phyloP scores from a whole-genome alignment of 2,797 vertebrate genomes.

The Onychomys torridus region DNA sequence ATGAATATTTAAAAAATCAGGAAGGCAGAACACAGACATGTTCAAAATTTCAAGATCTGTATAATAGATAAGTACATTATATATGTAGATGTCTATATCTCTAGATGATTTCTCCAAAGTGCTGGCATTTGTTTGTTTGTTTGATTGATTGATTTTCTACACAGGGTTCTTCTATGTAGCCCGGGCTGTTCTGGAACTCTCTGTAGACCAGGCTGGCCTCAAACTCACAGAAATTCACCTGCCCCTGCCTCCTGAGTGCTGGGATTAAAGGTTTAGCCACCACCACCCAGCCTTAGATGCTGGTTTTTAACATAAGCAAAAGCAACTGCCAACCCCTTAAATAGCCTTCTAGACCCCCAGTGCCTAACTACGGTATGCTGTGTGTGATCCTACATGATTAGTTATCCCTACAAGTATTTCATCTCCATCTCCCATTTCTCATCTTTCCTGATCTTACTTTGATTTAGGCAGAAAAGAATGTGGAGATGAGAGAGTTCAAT shows the following conservation, averaged over 20 bases:
- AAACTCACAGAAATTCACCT: not conserved
- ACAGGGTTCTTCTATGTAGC: not conserved
- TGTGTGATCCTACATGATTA: not conserved
- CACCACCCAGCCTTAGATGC: not conserved
- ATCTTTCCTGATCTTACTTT: not conserved
- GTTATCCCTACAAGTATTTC: not conserved
- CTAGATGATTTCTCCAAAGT: not conserved
- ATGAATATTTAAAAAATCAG: not conserved
- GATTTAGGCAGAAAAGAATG: not conserved
- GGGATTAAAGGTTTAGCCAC: not conserved
- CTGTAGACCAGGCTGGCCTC: not conserved
- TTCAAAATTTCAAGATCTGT: not conserved
- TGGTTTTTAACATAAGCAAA: not conserved
- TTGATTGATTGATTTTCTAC: not conserved
- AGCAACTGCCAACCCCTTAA: not conserved
- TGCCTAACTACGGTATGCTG: not conserved
- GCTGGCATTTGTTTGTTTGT: not conserved
- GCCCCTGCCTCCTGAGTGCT: not conserved
- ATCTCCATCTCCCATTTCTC: not conserved
- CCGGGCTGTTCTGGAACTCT: not conserved
- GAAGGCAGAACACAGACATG: not conserved
- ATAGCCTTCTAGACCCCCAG: too few relatives aligned
- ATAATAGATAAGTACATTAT: not conserved
- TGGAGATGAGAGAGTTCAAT: not conserved
- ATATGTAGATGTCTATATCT: not conserved